Conservation (phyloP, 2,113 vertebrate genomes). For the Sebastes schlegelii region DNA sequence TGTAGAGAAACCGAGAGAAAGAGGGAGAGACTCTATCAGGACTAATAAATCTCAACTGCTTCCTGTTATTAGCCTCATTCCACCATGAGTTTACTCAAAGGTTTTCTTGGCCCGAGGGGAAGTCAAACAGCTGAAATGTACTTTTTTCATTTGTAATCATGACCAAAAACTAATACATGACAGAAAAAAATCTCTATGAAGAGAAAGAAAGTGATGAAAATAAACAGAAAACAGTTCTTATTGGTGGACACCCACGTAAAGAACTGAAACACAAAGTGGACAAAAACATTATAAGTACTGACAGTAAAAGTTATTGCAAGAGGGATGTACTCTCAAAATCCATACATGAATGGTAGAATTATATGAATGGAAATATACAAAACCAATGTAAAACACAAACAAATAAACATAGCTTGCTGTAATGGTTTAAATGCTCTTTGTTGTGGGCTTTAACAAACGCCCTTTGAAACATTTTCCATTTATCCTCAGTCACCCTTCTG, state of each 20-base stretch:
- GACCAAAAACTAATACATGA: background rate
- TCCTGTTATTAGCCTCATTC: constrained; percentile 27
- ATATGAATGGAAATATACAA: background rate
- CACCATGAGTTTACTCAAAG: background rate
- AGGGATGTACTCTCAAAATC: background rate
- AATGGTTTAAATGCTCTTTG: background rate
- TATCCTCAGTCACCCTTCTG: background rate
- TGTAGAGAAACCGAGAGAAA: background rate
- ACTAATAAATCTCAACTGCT: constrained; percentile 15
- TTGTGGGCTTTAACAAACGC: background rate
- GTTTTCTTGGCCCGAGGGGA: background rate
- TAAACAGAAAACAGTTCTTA: background rate
- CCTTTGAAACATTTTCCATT: background rate
- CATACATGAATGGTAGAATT: background rate
- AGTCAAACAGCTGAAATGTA: background rate
- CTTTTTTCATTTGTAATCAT: background rate
- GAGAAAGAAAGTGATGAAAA: background rate
- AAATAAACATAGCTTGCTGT: background rate
- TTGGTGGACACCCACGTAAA: background rate
- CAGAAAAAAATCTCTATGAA: background rate
- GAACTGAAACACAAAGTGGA: background rate
- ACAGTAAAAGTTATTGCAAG: background rate
- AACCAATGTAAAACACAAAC: background rate
- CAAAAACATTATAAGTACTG: background rate
- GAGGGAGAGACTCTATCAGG: background rate